phyloP scores from a whole-genome alignment of 2,113 vertebrate species.

The Xiphophorus couchianus region DNA sequence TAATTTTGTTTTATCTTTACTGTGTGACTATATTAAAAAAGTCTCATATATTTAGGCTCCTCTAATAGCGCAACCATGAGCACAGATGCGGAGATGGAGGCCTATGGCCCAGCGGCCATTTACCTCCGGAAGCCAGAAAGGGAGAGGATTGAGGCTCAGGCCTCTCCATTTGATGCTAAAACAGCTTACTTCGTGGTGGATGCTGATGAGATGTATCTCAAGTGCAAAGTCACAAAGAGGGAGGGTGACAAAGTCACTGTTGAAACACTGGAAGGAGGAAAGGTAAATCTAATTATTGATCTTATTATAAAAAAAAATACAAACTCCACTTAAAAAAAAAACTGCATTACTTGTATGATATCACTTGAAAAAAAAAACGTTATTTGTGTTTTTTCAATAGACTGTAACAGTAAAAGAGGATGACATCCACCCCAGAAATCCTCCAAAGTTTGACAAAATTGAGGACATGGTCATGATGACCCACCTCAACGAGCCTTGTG shows the following conservation, averaged over 20 bases:
- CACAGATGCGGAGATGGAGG: conserved; percentile 35
- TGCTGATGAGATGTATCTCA: conserved; percentile 36
- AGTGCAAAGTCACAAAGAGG: conserved; percentile 34
- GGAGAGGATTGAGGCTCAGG: conserved; percentile 45
- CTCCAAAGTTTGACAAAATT: conserved; percentile 79
- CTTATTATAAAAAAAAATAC: background rate
- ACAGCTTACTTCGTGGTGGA: conserved; percentile 35
- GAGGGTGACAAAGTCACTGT: conserved; percentile 56
- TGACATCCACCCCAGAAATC: conserved; percentile 73
- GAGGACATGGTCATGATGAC: conserved; percentile 86
- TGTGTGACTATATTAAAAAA: background rate
- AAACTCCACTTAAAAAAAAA: background rate
- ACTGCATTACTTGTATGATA: background rate
- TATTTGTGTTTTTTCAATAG: conserved; percentile 32
- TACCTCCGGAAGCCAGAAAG: conserved; percentile 46
- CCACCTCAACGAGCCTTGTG: conserved; percentile 73
- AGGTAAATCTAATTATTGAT: conserved; percentile 22
- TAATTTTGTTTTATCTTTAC: background rate
- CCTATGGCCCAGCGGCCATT: conserved; percentile 30
- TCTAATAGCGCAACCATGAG: conserved; percentile 44
- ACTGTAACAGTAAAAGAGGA: conserved; percentile 75
- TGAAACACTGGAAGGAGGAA: conserved; percentile 26
- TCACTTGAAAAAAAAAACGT: background rate
- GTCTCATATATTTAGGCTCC: background rate
- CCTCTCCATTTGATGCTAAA: conserved; percentile 51